Base-by-base conservation (phyloP, 2,113 vertebrate genomes). In the Mystacornis crossleyi region DNA sequence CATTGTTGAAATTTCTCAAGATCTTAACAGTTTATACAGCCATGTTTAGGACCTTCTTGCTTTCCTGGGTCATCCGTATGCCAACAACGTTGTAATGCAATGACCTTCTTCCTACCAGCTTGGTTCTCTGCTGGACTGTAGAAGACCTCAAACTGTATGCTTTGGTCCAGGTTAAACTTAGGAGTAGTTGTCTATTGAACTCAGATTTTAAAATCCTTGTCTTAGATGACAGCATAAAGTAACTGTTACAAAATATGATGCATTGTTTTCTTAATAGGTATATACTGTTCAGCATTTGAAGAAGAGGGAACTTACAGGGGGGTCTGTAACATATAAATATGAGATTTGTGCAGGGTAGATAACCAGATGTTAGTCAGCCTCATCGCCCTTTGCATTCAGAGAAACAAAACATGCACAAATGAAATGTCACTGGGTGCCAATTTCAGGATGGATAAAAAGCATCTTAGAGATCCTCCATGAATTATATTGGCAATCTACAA, bases 301-400 rank as follows among this genome's bases (percentile, higher is more conserved):
- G 48, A 71, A 36, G 10, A 47, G 1, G 6, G 10, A 84, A 34
- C 3, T 73, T 84, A 28, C 2, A 28, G 4, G 9, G 4, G 4
- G 0, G 2, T 33, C 26, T 6, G 6, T 51, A 58, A 12, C 20
- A 67, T 24, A 21, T 47, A 70, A 86, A 31, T 55, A 31, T 36
- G 38, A 57, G 7, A 73, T 71, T 26, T 0, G 0, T 47, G 29
- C 34, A 47, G 7, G 7, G 3, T 15, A 24, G 3, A 24, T 23
- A 64, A 31, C 1, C 12, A 91, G 25, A 40, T 54, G 12, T 48
- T 34, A 78, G 4, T 43, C 1, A 6, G 9, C 47, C 8, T 60
- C 43, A 36, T 10, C 1, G 2, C 8, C 13, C 4, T 93, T 70
- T 70, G 5, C 13, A 72, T 47, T 72, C n/a, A 58, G 45, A 64